Evolutionary conservation across 1,140 invertebrate genomes (phyloP).

Genomic region (Laupala kohalensis): DNA sequence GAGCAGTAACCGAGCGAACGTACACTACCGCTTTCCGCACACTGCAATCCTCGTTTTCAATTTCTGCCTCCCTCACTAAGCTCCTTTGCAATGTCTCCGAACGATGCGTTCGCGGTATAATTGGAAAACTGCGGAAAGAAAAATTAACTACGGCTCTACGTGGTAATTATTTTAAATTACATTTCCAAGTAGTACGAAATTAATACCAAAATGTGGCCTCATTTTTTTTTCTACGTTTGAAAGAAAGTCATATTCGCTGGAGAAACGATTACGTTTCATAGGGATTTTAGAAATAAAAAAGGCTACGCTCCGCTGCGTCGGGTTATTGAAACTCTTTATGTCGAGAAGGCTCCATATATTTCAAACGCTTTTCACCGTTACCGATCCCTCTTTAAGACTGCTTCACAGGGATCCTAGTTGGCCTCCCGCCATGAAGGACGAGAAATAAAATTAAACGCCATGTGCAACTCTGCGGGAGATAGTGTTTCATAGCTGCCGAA

Average conservation of each 20-base stretch:
- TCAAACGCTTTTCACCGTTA: background rate
- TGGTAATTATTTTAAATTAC: background rate
- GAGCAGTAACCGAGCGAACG: too few relatives aligned
- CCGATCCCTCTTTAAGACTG: background rate
- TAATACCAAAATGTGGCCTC: background rate
- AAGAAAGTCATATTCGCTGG: background rate
- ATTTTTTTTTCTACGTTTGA: background rate
- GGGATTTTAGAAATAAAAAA: background rate
- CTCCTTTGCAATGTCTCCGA: background rate
- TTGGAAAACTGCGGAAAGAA: background rate
- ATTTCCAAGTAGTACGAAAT: background rate
- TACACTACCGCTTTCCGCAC: background rate
- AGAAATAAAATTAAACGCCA: background rate
- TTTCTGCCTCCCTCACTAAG: background rate
- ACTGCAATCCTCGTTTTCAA: background rate
- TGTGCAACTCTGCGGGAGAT: background rate
- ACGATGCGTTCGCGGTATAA: background rate
- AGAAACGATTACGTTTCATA: background rate
- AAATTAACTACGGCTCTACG: background rate
- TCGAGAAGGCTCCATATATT: background rate
- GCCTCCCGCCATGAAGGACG: background rate
- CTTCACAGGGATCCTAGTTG: background rate
- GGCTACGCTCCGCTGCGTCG: background rate
- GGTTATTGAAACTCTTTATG: background rate
- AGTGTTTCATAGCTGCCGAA: too few relatives aligned